These are phyloP conservation scores for Solea senegalensis DNA, from an alignment of 2,113 vertebrate species.

Conservation along the genomic window DNA sequence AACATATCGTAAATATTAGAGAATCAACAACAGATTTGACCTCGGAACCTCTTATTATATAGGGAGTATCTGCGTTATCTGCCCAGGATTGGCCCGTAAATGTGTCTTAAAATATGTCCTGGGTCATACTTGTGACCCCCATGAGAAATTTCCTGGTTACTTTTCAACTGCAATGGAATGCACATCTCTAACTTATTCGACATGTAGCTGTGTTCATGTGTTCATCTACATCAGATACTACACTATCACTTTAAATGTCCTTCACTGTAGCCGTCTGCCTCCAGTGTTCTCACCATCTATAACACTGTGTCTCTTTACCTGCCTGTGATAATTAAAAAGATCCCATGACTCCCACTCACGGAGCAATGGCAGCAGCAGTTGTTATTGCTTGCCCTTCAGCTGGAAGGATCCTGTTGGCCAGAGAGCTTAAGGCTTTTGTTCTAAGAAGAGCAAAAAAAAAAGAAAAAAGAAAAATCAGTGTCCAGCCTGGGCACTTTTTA, in stretches of 20 bases:
- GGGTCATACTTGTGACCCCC: too few species aligned
- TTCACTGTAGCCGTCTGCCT: background rate
- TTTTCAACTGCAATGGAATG: too few species aligned
- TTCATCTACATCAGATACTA: too few species aligned
- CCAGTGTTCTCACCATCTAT: background rate
- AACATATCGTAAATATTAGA: too few species aligned
- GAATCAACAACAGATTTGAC: too few species aligned
- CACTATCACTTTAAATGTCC: background rate
- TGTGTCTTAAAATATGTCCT: too few species aligned
- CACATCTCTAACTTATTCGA: too few species aligned
- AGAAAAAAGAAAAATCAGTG: constrained; percentile 1
- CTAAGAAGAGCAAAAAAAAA: constrained; percentile 39
- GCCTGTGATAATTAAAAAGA: constrained; percentile 70
- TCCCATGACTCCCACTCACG: constrained; percentile 18
- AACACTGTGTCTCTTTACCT: constrained; percentile 58
- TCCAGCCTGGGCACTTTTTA: constrained; percentile 56
- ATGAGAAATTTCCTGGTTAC: too few species aligned
- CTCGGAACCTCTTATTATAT: too few species aligned
- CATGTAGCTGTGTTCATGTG: too few species aligned
- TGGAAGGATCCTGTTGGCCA: constrained; percentile 39
- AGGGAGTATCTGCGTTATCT: too few species aligned
- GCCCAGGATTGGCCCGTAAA: too few species aligned
- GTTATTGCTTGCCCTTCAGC: constrained; percentile 66
- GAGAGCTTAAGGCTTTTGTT: constrained; percentile 57
- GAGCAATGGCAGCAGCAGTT: constrained; percentile 13